Base-by-base conservation (phyloP, 2,888 invertebrate species). In the Polyploca ridens region DNA sequence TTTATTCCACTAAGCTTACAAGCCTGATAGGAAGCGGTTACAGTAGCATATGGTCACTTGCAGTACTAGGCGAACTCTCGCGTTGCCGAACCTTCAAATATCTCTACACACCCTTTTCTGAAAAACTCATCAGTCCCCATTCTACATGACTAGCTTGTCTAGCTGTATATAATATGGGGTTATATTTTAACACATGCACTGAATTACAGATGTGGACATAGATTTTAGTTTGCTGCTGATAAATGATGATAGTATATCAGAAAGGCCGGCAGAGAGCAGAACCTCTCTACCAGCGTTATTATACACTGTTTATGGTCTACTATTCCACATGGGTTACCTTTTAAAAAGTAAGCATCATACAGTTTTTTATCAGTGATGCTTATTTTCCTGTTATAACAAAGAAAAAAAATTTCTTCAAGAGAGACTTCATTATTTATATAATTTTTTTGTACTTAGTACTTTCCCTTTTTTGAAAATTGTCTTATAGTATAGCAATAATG, bases 301-400 rank as follows among this genome's bases (percentile, higher is more conserved):
- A 73, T 94, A 94, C 85, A 93, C 93, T 66, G 87, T 94, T 72
- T 94, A 91, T 75, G 93, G 94, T 77, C 84, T 94, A 60, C 89
- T 94, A 71, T 92, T 91, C 87, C 93, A 94, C 90, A 92, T 94
- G 91, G 94, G 94, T 78, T 88, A 85, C 79, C 84, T 94, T 70
- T 83, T 90, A 69, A 89, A 84, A 90, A 90, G 94, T 94, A 94
- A 94, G 94, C 93, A 93, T 92, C 88, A 76, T 79, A 78, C 73
- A 71, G 13, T 73, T 78, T 71, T 79, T 71, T 73, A 71, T 74
- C 64, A 66, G 68, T 78, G 80, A 78, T 82, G 81, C 81, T 80
- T 63, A 49, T 14, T 35, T 62, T 64, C 49, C 35, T 64, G 66
- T 62, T 62, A 62, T 65, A 44, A 19, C 65, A 62, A 58, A 46